A percentile compares a stretch with the other conserved stretches of the same genome.
Conservation (phyloP, 2,888 invertebrate species). For the Nymphalis c-album region DNA sequence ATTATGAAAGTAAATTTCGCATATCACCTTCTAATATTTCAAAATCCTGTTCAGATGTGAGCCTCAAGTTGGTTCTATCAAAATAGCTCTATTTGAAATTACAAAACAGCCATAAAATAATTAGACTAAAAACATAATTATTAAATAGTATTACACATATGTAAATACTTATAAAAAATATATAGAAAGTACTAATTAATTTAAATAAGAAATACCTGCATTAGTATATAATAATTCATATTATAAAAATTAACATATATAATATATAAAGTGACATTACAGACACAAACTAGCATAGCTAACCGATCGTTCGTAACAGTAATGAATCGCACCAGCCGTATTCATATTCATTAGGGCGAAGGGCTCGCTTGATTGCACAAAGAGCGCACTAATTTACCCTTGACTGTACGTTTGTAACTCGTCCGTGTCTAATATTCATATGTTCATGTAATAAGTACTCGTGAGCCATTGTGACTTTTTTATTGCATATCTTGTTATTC, state of each 20-base stretch:
- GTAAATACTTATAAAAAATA: too few relatives aligned
- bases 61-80: too few relatives aligned
- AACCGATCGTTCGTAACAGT: slow-evolving; percentile 21
- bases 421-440: slow-evolving; percentile 67
- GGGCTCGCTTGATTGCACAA: slow-evolving; percentile 81
- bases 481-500: slow-evolving; percentile 28
- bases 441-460: slow-evolving; percentile 47
- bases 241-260: not conserved
- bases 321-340: slow-evolving; percentile 44
- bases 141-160: too few relatives aligned
- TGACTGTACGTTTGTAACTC: slow-evolving; percentile 45
- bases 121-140: too few relatives aligned
- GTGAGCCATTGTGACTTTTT: slow-evolving; percentile 40
- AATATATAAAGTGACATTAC: not conserved
- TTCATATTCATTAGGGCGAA: slow-evolving; percentile 80
- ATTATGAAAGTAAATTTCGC: too few relatives aligned
- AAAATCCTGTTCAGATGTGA: too few relatives aligned
- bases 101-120: too few relatives aligned
- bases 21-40: too few relatives aligned
- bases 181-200: too few relatives aligned
- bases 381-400: slow-evolving; percentile 78
- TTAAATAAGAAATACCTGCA: too few relatives aligned
- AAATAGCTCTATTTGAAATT: too few relatives aligned
- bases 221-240: too few relatives aligned
- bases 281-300: slow-evolving; percentile 29